A percentile compares a stretch with the other conserved stretches of the same genome.
Evolutionary conservation across 2,113 vertebrate genomes (phyloP).

Genomic region (Nematolebias whitei): DNA sequence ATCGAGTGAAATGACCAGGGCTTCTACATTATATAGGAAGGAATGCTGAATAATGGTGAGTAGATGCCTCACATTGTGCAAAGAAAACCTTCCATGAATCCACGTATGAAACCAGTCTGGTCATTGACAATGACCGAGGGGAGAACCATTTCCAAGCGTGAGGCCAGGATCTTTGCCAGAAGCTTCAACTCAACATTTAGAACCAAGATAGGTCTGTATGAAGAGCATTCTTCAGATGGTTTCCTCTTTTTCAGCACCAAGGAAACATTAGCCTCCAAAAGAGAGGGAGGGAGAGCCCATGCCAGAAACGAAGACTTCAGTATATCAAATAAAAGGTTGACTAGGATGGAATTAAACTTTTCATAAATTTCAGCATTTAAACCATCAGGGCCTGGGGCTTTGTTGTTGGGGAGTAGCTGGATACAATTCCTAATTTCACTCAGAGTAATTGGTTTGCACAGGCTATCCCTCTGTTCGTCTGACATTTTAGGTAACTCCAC

Average conservation of each 20-base stretch:
- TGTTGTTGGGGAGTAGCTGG: conserved; percentile 3
- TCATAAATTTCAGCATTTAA: conserved; percentile 9
- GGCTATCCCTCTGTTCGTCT: not conserved
- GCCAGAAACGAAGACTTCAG: not conserved
- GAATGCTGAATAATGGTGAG: conserved; percentile 9
- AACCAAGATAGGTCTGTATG: conserved; percentile 12
- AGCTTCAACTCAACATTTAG: conserved; percentile 1
- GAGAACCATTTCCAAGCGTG: not conserved
- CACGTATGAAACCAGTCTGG: not conserved
- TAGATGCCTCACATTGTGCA: not conserved
- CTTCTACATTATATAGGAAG: not conserved
- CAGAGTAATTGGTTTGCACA: not conserved
- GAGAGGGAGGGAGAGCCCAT: not conserved
- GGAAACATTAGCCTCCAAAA: conserved; percentile 17
- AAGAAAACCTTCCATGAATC: not conserved
- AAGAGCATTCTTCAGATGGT: not conserved
- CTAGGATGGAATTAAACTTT: not conserved
- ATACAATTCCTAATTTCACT: conserved; percentile 10
- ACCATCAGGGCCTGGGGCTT: not conserved
- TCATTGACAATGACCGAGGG: not conserved
- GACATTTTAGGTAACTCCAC: not conserved
- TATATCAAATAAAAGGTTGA: not conserved
- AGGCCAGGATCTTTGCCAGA: not conserved
- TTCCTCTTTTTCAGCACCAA: conserved; percentile 7
- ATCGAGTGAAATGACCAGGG: not conserved